A percentile compares a stretch with the other conserved stretches of the same genome.
Conservation (phyloP, 2,888 invertebrate genomes). For the Belgica antarctica region DNA sequence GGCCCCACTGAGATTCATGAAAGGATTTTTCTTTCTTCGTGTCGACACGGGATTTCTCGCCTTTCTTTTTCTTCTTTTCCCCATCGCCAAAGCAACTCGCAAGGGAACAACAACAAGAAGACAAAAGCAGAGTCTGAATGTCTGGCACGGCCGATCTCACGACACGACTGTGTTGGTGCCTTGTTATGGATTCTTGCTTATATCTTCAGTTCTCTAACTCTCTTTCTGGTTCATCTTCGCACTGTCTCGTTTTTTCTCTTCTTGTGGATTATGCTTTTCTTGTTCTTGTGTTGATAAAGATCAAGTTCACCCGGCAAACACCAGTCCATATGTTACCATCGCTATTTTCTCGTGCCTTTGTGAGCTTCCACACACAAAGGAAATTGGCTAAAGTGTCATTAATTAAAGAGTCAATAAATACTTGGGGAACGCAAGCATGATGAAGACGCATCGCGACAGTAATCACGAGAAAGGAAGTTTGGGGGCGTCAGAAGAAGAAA, state of each 20-base stretch:
- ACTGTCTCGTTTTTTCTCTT: too few species aligned
- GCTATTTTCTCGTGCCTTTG: not conserved
- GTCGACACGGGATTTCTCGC: conserved; percentile 39
- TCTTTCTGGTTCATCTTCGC: conserved; percentile 23
- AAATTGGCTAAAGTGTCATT: conserved; percentile 42
- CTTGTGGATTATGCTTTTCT: conserved; percentile 7
- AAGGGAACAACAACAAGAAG: conserved; percentile 39
- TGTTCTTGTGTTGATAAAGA: too few species aligned
- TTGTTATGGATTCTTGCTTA: conserved; percentile 22
- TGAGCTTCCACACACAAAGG: too few species aligned
- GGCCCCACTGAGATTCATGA: too few species aligned
- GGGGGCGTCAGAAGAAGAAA: conserved; percentile 20
- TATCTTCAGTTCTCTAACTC: conserved; percentile 30
- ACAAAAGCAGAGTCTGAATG: conserved; percentile 39
- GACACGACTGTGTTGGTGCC: conserved; percentile 28
- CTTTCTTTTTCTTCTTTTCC: conserved; percentile 24
- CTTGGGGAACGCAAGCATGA: conserved; percentile 14
- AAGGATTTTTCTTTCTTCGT: conserved; percentile 43
- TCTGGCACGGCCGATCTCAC: conserved; percentile 33
- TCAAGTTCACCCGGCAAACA: not conserved
- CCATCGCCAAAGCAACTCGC: conserved; percentile 2
- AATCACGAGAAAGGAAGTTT: conserved; percentile 22
- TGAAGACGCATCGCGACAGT: not conserved
- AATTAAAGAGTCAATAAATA: conserved; percentile 42
- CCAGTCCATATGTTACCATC: not conserved